Evolutionary conservation across 2,797 vertebrate genomes (phyloP), one percentile per base, ranked within the genome.

Genomic region (Sebastes hubbsi): DNA sequence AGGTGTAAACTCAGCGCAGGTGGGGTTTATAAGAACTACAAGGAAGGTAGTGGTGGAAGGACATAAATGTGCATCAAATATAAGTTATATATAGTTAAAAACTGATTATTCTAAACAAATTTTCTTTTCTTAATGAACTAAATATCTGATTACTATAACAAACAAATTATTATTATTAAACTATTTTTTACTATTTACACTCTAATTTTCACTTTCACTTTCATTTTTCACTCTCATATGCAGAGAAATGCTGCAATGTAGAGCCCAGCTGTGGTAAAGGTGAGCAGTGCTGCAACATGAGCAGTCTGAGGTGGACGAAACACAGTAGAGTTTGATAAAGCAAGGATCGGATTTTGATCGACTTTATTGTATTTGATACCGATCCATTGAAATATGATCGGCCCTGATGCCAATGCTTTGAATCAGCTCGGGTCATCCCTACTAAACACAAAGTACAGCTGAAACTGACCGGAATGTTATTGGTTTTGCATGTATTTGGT

Each of bases 391-490:
- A 36, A 36, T 22, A 36, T 34, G 22, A 38, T 16, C 13, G 3
- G 61, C 5, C 24, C 14, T 18, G 22, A 42, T 25, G 20, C 9
- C 20, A 64, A 16, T 62, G 14, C 24, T n/a, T 49, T 49, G 63
- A 25, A 46, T 27, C 9, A 6, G 5, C 24, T 20, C 2, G 1
- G 24, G 16, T 27, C 8, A 49, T 12, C 16, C 8, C 25, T 49
- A 18, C 3, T 64, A 24, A 25, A 49, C 38, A 66, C 10, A 29
- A 4, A 22, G 14, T 7, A 42, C 12, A 25, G 4, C 7, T 9
- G 13, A 16, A 5, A 49, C 64, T 29, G 42, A 42, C 0, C 0
- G 6, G 14, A 36, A 11, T 34, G 3, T 34, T 10, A 38, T 36
- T 36, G 34, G 34, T 36, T 36, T 36, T 36, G 34, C 34, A 36